Evolutionary conservation across 2,888 invertebrate genomes (phyloP).

Genomic region (Palloptera scutellata): DNA sequence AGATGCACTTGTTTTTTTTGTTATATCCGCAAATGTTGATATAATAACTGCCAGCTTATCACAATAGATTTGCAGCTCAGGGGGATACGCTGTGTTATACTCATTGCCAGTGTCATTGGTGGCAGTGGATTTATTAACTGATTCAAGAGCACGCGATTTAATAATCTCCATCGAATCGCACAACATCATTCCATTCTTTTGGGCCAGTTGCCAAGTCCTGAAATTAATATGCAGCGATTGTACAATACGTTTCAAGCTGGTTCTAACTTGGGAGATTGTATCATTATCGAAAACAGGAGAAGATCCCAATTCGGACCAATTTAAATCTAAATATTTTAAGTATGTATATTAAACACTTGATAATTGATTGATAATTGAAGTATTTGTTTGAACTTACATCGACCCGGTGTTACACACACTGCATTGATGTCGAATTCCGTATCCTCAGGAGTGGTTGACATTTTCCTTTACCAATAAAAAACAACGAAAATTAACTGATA

Average conservation of each 20-base stretch:
- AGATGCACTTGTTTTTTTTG: slow-evolving; percentile 45
- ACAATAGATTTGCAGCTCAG: slow-evolving; percentile 48
- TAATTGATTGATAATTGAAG: background rate
- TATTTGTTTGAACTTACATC: slow-evolving; percentile 45
- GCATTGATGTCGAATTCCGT: background rate
- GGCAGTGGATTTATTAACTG: slow-evolving; percentile 9
- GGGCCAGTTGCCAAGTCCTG: slow-evolving; percentile 58
- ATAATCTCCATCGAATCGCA: slow-evolving; percentile 57
- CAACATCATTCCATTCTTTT: slow-evolving; percentile 54
- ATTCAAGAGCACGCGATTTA: slow-evolving; percentile 52
- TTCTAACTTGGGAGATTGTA: slow-evolving; percentile 45
- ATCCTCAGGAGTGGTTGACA: slow-evolving; percentile 37
- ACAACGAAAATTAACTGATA: no score
- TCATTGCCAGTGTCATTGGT: slow-evolving; percentile 12
- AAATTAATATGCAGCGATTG: slow-evolving; percentile 51
- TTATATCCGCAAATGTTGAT: slow-evolving; percentile 54
- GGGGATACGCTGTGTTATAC: slow-evolving; percentile 44
- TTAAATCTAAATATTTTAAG: slow-evolving; percentile 44
- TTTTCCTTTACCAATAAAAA: no score
- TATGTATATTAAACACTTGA: background rate
- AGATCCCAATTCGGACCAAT: slow-evolving; percentile 45
- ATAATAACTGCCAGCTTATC: slow-evolving; percentile 56
- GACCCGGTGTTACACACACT: slow-evolving; percentile 49
- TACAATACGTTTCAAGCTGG: slow-evolving; percentile 49
- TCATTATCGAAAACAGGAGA: slow-evolving; percentile 30